These are phyloP conservation scores for Eueides isabella DNA, from an alignment of 1,140 invertebrate genomes.

Conservation along the genomic window DNA sequence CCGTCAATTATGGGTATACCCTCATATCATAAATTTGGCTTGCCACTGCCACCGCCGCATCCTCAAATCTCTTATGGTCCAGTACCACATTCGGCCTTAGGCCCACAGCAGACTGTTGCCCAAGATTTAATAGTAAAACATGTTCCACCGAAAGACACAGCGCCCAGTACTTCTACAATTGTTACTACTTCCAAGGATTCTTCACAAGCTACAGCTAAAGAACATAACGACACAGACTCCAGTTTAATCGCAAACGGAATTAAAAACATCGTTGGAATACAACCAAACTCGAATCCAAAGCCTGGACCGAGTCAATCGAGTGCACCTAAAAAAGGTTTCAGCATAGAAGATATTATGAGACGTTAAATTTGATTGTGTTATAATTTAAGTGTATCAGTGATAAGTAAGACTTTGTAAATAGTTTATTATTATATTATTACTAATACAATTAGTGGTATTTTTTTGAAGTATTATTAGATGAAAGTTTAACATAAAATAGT, in stretches of 20 bases:
- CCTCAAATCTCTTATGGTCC: conserved; percentile 71
- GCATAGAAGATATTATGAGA: conserved; percentile 89
- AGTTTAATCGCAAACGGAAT: conserved; percentile 74
- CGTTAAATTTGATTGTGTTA: conserved; percentile 79
- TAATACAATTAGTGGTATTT: conserved; percentile 37
- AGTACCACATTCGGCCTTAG: conserved; percentile 64
- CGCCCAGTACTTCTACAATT: conserved; percentile 65
- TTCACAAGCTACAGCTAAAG: conserved; percentile 51
- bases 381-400: conserved; percentile 7
- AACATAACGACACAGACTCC: conserved; percentile 58
- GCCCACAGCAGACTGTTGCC: conserved; percentile 76
- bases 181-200: conserved; percentile 68
- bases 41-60: conserved; percentile 77
- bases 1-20: conserved; percentile 71
- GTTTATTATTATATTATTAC: conserved; percentile 35
- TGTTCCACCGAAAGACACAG: conserved; percentile 74
- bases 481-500: conserved; percentile 53
- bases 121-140: conserved; percentile 81
- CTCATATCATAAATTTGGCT: conserved; percentile 76
- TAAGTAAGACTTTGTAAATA: conserved; percentile 42
- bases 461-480: conserved; percentile 73
- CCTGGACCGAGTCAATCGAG: conserved; percentile 77
- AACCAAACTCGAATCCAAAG: conserved; percentile 77
- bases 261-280: conserved; percentile 78
- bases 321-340: conserved; percentile 85